A percentile compares a stretch with the other conserved stretches of the same genome.
Evolutionary conservation across 2,797 vertebrate genomes (phyloP).

Genomic region (Pyrocephalus nanus): DNA sequence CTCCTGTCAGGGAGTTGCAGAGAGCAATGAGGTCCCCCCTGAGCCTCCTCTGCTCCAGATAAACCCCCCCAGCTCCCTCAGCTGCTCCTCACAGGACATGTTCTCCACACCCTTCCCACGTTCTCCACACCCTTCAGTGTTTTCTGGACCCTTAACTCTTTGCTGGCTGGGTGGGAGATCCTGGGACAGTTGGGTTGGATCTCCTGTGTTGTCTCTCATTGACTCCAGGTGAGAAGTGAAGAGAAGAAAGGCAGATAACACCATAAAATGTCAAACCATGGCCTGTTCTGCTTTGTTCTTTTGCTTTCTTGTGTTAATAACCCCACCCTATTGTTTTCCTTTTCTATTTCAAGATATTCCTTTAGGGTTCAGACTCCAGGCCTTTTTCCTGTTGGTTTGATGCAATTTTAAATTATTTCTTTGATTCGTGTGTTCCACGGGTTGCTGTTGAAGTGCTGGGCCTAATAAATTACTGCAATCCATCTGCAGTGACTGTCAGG

Average conservation of each 20-base stretch:
- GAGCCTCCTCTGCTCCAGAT: not conserved
- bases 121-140: not conserved
- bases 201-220: not conserved
- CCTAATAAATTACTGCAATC: not conserved
- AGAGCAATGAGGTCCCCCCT: no score
- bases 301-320: not conserved
- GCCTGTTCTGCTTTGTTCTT: not conserved
- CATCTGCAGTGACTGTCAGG: not conserved
- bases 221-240: not conserved
- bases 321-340: not conserved
- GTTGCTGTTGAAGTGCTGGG: not conserved
- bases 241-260: not conserved
- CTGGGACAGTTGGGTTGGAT: not conserved
- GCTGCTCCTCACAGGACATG: no score
- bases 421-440: not conserved
- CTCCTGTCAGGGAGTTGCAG: no score
- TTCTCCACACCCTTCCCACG: not conserved
- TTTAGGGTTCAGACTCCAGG: not conserved
- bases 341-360: not conserved
- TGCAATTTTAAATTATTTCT: not conserved
- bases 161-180: not conserved
- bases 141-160: not conserved
- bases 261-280: not conserved
- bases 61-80: not conserved
- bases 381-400: not conserved